A percentile compares a stretch with the other conserved stretches of the same genome.
phyloP scores from a whole-genome alignment of 2,888 invertebrate genomes.

The Marronus borbonicus region DNA sequence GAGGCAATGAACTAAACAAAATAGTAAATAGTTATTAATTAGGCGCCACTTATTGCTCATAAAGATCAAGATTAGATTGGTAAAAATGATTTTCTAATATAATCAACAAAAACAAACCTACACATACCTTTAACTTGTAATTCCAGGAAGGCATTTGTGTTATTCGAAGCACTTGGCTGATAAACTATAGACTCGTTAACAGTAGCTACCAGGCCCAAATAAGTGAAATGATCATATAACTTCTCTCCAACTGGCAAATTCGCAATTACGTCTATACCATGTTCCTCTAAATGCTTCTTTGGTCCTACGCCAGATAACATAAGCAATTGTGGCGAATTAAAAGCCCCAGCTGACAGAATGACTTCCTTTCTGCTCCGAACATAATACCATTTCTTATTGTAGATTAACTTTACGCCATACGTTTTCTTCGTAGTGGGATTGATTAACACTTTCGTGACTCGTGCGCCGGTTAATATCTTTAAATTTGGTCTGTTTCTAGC shows the following conservation, averaged over 20 bases:
- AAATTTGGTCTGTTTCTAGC: conserved; percentile 77
- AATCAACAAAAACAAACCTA: no score
- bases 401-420: conserved; percentile 78
- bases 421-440: conserved; percentile 76
- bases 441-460: conserved; percentile 79
- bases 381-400: conserved; percentile 33
- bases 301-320: conserved; percentile 90
- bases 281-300: conserved; percentile 73
- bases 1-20: no score
- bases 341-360: conserved; percentile 88
- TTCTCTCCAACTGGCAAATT: conserved; percentile 80
- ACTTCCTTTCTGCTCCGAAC: conserved; percentile 84
- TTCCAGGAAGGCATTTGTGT: conserved; percentile 67
- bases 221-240: conserved; percentile 77
- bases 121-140: conserved; percentile 68
- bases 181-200: conserved; percentile 69
- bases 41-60: no score
- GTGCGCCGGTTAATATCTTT: conserved; percentile 75
- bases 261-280: conserved; percentile 74
- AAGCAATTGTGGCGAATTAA: conserved; percentile 91
- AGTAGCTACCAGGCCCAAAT: conserved; percentile 69
- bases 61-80: no score
- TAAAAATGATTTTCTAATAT: no score
- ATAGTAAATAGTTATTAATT: neutral
- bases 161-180: conserved; percentile 62